These are phyloP conservation scores for Ceyx melanurus DNA, from an alignment of 2,113 vertebrate genomes.

Conservation along the genomic window DNA sequence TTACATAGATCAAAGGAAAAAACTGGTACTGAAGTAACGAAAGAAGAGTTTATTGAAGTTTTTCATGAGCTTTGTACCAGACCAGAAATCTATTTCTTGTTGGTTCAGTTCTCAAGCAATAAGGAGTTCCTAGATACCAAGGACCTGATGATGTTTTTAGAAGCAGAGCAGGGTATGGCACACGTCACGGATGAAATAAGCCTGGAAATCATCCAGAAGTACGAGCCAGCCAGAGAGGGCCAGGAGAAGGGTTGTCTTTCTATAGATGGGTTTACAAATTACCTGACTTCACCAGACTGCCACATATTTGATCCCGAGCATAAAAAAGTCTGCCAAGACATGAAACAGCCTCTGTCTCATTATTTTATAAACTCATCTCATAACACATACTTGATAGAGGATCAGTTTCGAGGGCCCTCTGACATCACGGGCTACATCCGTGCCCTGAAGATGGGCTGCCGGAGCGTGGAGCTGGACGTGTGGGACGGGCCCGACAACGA, in stretches of 20 bases:
- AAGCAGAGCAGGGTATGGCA: slow-evolving; percentile 97
- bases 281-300: slow-evolving; percentile 95
- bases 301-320: slow-evolving; percentile 97
- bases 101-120: slow-evolving; percentile 99
- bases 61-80: slow-evolving; percentile 98
- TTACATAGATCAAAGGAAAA: slow-evolving; percentile 93
- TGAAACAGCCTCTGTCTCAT: slow-evolving; percentile 95
- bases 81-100: slow-evolving; percentile 97
- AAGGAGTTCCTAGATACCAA: slow-evolving; percentile 97
- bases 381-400: slow-evolving; percentile 97
- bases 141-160: slow-evolving; percentile 98
- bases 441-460: slow-evolving; percentile 96
- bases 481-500: slow-evolving; percentile 98
- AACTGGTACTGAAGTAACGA: slow-evolving; percentile 81
- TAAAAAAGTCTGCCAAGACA: slow-evolving; percentile 95
- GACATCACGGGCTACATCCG: slow-evolving; percentile 97
- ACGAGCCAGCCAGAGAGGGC: slow-evolving; percentile 93
- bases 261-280: slow-evolving; percentile 95
- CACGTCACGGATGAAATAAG: slow-evolving; percentile 95
- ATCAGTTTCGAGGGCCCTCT: slow-evolving; percentile 97
- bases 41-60: slow-evolving; percentile 97
- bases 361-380: slow-evolving; percentile 98
- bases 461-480: slow-evolving; percentile 93
- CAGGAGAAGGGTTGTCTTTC: slow-evolving; percentile 92
- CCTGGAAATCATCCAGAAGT: slow-evolving; percentile 91